Evolutionary conservation across 2,888 invertebrate species (phyloP).

Genomic region (Coremacera marginata): DNA sequence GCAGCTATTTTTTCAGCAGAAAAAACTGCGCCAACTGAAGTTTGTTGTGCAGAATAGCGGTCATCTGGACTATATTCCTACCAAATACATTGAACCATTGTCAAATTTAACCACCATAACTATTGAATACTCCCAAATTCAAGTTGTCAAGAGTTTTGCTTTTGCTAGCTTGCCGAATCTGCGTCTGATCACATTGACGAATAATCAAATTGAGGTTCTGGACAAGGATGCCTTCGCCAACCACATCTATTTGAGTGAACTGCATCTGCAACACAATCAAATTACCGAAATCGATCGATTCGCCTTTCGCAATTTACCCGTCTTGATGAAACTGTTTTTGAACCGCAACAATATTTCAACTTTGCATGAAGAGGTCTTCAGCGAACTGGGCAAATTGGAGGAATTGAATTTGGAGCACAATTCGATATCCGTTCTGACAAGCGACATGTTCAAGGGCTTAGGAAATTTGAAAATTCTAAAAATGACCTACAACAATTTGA

Average conservation of each 20-base stretch:
- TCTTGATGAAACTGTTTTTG: constrained; percentile 80
- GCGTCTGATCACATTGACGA: constrained; percentile 76
- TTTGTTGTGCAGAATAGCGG: constrained; percentile 80
- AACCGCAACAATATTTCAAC: constrained; percentile 88
- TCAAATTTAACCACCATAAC: constrained; percentile 77
- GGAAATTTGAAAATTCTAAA: constrained; percentile 80
- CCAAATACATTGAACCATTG: constrained; percentile 77
- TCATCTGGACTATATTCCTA: constrained; percentile 79
- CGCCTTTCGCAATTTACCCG: constrained; percentile 81
- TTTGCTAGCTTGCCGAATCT: constrained; percentile 81
- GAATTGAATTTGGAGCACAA: constrained; percentile 86
- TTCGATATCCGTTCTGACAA: constrained; percentile 80
- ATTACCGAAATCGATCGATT: constrained; percentile 80
- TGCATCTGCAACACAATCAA: constrained; percentile 82
- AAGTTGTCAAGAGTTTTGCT: constrained; percentile 77
- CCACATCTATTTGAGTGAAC: constrained; percentile 76
- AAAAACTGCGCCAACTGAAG: constrained; percentile 77
- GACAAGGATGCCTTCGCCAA: constrained; percentile 80
- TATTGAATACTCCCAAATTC: constrained; percentile 80
- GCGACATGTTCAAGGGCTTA: constrained; percentile 83
- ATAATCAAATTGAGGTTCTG: constrained; percentile 78
- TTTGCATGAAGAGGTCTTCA: constrained; percentile 87
- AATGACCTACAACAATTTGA: constrained; percentile 80
- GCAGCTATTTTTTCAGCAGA: constrained; percentile 81
- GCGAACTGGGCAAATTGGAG: constrained; percentile 79